Evolutionary conservation across 1,140 invertebrate genomes (phyloP).

Genomic region (Zaprionus lachaisei): DNA sequence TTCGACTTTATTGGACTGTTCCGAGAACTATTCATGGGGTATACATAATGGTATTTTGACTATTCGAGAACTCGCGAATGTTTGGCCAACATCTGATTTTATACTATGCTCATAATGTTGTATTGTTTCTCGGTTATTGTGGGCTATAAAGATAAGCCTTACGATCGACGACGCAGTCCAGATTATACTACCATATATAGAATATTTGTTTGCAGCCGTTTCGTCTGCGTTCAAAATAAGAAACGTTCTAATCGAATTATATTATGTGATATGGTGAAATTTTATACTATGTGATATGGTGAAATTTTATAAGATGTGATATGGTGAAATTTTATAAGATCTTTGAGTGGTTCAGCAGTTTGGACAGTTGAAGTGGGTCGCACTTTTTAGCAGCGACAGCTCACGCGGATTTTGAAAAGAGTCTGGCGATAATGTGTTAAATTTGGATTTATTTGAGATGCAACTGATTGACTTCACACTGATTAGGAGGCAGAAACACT

Average conservation of each 20-base stretch:
- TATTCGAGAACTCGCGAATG: not conserved
- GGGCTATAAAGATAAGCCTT: conserved; percentile 29
- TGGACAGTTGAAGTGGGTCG: not conserved
- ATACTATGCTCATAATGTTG: not conserved
- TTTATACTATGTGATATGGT: not conserved
- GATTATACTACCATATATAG: not conserved
- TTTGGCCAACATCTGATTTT: conserved; percentile 14
- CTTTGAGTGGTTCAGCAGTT: not conserved
- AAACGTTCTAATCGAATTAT: conserved; percentile 22
- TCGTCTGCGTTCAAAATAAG: conserved; percentile 11
- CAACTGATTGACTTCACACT: not conserved
- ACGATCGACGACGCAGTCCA: not conserved
- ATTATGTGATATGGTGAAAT: not conserved
- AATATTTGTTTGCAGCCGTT: not conserved
- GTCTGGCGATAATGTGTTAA: not conserved
- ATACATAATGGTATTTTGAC: not conserved
- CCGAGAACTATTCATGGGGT: not conserved
- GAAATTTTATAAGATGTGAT: conserved; percentile 2
- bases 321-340: not conserved
- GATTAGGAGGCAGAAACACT: conserved; percentile 5
- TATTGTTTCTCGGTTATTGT: not conserved
- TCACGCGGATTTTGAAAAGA: not conserved
- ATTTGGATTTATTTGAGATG: conserved; percentile 1
- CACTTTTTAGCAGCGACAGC: not conserved
- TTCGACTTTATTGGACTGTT: not conserved